These are phyloP conservation scores for Orthosia incerta DNA, from an alignment of 2,888 invertebrate genomes.

Conservation along the genomic window DNA sequence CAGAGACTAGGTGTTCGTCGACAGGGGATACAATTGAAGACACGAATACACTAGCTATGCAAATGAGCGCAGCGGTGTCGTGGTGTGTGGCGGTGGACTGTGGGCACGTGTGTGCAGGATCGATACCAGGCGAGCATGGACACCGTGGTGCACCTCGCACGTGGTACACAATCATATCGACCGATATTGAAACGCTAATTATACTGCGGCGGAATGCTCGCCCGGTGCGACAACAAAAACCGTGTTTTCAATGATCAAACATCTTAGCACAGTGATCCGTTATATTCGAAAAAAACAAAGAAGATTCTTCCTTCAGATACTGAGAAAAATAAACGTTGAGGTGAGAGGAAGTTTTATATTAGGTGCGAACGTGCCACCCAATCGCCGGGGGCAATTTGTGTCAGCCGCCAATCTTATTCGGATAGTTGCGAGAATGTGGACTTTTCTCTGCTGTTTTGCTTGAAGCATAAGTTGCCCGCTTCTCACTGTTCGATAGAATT, in stretches of 20 bases:
- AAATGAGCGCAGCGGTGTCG: slow-evolving; percentile 48
- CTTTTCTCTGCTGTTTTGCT: slow-evolving; percentile 55
- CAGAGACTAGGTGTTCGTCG: slow-evolving; percentile 26
- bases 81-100: slow-evolving; percentile 15
- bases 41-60: slow-evolving; percentile 45
- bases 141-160: slow-evolving; percentile 36
- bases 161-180: slow-evolving; percentile 21
- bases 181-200: slow-evolving; percentile 22
- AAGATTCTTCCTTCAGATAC: slow-evolving; percentile 23
- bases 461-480: slow-evolving; percentile 60
- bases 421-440: slow-evolving; percentile 57
- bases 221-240: background rate
- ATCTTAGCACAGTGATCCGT: slow-evolving; percentile 28
- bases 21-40: slow-evolving; percentile 34
- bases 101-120: slow-evolving; percentile 55
- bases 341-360: slow-evolving; percentile 67
- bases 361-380: slow-evolving; percentile 69
- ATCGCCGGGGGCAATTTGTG: slow-evolving; percentile 73
- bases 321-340: slow-evolving; percentile 56
- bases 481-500: slow-evolving; percentile 59
- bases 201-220: slow-evolving; percentile 8
- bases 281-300: slow-evolving; percentile 34
- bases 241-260: slow-evolving; percentile 15
- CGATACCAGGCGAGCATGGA: slow-evolving; percentile 51
- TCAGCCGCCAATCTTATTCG: slow-evolving; percentile 61